A percentile compares a stretch with the other conserved stretches of the same genome.
These are phyloP conservation scores for Megaceryle torquata DNA, from an alignment of 2,113 vertebrate species.

Conservation along the genomic window DNA sequence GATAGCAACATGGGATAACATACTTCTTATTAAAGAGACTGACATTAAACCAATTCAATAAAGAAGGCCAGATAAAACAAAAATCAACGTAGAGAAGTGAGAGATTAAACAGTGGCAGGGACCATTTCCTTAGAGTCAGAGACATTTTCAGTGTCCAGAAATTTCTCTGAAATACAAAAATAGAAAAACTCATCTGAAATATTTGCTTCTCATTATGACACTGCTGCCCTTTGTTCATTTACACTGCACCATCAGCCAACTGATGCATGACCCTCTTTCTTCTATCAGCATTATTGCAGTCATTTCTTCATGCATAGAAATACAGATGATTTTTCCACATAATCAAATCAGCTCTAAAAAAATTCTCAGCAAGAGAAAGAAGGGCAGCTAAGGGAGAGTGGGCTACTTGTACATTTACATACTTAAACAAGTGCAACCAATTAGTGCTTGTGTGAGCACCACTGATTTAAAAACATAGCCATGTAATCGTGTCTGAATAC, in stretches of 20 bases:
- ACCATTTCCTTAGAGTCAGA: not conserved
- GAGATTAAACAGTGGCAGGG: not conserved
- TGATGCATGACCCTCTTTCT: not conserved
- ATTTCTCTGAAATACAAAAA: not conserved
- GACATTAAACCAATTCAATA: not conserved
- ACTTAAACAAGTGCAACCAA: not conserved
- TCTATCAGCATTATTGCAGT: not conserved
- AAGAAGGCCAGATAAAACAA: not conserved
- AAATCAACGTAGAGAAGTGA: not conserved
- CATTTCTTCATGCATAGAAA: not conserved
- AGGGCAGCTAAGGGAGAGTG: not conserved
- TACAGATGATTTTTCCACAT: not conserved
- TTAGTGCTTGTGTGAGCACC: not conserved
- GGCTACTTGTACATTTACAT: not conserved
- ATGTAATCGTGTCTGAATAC: not conserved
- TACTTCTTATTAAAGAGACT: not conserved
- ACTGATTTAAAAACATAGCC: not conserved
- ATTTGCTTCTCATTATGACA: not conserved
- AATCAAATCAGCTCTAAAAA: not conserved
- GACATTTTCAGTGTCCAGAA: not conserved
- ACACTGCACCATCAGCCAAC: not conserved
- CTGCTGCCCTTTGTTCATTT: not conserved
- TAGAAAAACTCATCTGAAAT: not conserved
- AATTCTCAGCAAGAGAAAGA: not conserved
- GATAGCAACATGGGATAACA: not conserved